Conservation (phyloP, 1,140 invertebrate species). For the Acromyrmex charruanus region DNA sequence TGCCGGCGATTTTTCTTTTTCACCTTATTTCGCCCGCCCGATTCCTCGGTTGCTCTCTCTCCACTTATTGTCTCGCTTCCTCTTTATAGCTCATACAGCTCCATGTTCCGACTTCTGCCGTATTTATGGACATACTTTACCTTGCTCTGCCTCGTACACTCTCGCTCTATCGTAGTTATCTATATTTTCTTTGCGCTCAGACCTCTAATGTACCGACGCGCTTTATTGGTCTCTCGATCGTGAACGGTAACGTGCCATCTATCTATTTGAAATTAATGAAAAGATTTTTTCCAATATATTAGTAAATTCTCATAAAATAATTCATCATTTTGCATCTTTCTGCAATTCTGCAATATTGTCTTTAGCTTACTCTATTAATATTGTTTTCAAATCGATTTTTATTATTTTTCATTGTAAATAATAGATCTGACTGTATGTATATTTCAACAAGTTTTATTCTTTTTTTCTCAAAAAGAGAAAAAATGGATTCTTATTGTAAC, state of each 20-base stretch:
- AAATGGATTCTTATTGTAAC: not conserved
- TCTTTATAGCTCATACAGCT: slow-evolving; percentile 57
- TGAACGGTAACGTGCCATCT: slow-evolving; percentile 13
- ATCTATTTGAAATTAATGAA: slow-evolving; percentile 34
- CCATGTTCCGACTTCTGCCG: slow-evolving; percentile 59
- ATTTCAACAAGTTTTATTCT: not conserved
- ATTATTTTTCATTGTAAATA: not conserved
- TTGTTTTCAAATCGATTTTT: not conserved
- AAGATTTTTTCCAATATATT: not conserved
- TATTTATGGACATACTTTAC: slow-evolving; percentile 64
- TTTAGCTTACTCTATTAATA: not conserved
- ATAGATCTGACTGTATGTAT: not conserved
- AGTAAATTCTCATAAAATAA: not conserved
- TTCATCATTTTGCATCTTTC: not conserved
- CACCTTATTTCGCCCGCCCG: slow-evolving; percentile 51
- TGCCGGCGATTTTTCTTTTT: slow-evolving; percentile 59
- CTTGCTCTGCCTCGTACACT: slow-evolving; percentile 33
- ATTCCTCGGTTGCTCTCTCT: slow-evolving; percentile 49
- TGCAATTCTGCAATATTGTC: not conserved
- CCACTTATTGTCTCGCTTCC: slow-evolving; percentile 59
- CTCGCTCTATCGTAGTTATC: slow-evolving; percentile 41
- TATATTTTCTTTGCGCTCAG: slow-evolving; percentile 55
- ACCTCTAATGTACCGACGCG: slow-evolving; percentile 42
- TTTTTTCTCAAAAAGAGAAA: not conserved
- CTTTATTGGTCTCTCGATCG: slow-evolving; percentile 53